Evolutionary conservation across 2,113 vertebrate genomes (phyloP).

Genomic region (Myrmecobius fasciatus): DNA sequence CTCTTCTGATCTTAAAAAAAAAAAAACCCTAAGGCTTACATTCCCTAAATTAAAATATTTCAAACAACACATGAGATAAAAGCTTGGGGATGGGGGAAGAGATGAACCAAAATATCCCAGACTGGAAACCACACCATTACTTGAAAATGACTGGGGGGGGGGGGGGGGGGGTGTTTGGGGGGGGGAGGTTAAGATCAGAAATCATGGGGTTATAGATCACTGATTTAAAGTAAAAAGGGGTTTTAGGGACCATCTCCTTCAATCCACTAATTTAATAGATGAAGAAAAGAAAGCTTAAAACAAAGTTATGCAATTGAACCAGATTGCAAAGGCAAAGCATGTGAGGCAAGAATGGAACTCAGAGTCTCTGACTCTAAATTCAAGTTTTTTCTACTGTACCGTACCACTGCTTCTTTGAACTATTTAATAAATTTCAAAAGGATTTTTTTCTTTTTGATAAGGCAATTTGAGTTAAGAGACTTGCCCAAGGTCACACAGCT

Average conservation of each 20-base stretch:
- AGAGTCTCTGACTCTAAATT: background rate
- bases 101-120: background rate
- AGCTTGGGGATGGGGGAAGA: background rate
- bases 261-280: background rate
- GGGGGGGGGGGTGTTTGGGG: no score
- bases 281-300: slow-evolving; percentile 6
- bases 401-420: background rate
- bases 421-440: background rate
- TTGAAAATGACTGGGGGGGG: background rate
- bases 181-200: background rate
- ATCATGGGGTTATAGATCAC: background rate
- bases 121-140: background rate
- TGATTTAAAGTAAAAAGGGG: background rate
- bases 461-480: no score
- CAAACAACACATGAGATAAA: slow-evolving; percentile 37
- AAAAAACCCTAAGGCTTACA: background rate
- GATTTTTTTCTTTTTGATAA: no score
- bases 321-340: background rate
- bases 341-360: slow-evolving; percentile 1
- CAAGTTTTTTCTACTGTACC: background rate
- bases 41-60: slow-evolving; percentile 37
- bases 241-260: background rate
- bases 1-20: slow-evolving; percentile 39
- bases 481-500: no score
- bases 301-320: background rate